Conservation (phyloP, 2,797 vertebrate genomes). For the Nothura maculosa region DNA sequence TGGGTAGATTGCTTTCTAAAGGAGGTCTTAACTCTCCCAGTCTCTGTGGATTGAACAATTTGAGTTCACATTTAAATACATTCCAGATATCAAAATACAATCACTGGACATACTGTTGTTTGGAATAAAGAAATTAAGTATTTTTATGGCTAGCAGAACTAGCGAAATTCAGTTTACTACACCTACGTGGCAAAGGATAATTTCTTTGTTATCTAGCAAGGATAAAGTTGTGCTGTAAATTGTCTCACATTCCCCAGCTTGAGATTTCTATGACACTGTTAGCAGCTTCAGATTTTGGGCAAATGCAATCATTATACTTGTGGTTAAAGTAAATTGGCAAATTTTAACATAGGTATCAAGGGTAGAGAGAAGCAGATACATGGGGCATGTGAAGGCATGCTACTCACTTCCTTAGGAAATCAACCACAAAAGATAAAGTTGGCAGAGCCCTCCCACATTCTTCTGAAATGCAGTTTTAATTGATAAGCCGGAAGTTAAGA, state of each 20-base stretch:
- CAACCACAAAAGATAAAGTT: constrained; percentile 24
- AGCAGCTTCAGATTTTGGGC: constrained; percentile 43
- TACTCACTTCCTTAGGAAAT: constrained; percentile 42
- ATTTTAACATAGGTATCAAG: neutral
- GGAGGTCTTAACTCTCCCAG: neutral
- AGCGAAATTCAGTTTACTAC: neutral
- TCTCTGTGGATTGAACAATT: neutral
- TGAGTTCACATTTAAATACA: constrained; percentile 18
- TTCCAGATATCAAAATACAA: neutral
- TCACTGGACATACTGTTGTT: neutral
- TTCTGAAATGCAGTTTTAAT: constrained; percentile 4
- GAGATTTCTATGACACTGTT: constrained; percentile 38
- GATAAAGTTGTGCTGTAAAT: neutral
- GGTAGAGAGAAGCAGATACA: neutral
- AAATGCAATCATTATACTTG: constrained; percentile 19
- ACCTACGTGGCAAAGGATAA: neutral
- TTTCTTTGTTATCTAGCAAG: neutral
- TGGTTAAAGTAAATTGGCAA: constrained; percentile 65
- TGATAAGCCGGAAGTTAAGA: constrained; percentile 37
- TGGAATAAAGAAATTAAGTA: neutral
- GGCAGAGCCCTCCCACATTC: constrained; percentile 50
- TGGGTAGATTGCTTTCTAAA: neutral
- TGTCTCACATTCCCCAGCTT: neutral
- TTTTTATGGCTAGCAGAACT: neutral
- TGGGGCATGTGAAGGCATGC: constrained; percentile 13